Evolutionary conservation across 1,140 invertebrate genomes (phyloP), one percentile per base, ranked within the genome.

Genomic region (Charaxes varanes): DNA sequence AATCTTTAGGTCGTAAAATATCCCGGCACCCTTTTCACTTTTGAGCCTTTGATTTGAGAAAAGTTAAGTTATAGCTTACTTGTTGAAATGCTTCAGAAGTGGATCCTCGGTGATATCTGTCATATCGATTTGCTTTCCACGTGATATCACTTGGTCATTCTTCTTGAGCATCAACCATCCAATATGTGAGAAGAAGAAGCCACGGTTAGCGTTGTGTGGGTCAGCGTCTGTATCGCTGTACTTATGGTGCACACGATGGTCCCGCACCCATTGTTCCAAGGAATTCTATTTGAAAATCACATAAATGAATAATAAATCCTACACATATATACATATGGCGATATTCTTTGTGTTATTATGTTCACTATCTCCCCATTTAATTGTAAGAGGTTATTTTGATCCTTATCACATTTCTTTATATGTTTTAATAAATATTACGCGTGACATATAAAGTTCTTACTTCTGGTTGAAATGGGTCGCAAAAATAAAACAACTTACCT

Each of bases 181-280:
- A 32, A 95, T 88, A 57, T 95, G 94, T 1, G 92, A 87, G 71
- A 94, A 96, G 79, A 95, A 95, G 55, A 95, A 90, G 2, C 93
- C 94, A 3, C 93, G 86, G 26, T 88, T 89, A 0, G 92, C 89
- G 58, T 94, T 92, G 61, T 94, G 93, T 0, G 93, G 93, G 62
- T 95, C 93, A 0, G 92, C 93, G 27, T 91, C 85, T 0, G 93
- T 94, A 57, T 95, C 93, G 0, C 90, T 90, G 74, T 87, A 94
- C 65, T 92, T 93, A 70, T 95, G 93, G 66, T 95, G 93, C 2
- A 92, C 88, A 33, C 93, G 80, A 60, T 95, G 93, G 58, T 94
- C 92, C 1, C 87, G 72, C 2, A 87, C 85, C 88, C 88, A 89
- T 62, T 85, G 78, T 12, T 71, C 62, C 12, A 85, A 46, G 3